These are phyloP conservation scores for Lasiommata megera DNA, from an alignment of 2,888 invertebrate genomes.

Conservation along the genomic window DNA sequence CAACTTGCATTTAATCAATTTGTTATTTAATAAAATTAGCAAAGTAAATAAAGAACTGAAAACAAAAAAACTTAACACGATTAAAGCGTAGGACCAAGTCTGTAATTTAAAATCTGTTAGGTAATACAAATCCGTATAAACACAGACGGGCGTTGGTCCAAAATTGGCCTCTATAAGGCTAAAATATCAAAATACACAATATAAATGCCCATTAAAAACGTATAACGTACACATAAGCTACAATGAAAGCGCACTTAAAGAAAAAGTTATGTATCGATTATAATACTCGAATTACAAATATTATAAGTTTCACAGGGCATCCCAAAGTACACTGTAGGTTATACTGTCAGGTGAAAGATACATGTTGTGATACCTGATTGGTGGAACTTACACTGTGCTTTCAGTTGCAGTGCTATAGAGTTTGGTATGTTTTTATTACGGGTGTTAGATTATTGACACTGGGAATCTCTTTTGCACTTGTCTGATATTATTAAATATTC, in stretches of 20 bases:
- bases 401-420: neutral
- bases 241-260: constrained; percentile 69
- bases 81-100: constrained; percentile 48
- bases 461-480: constrained; percentile 18
- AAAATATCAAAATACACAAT: constrained; percentile 11
- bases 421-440: neutral
- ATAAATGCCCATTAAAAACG: constrained; percentile 29
- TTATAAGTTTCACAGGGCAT: too few relatives aligned
- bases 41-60: constrained; percentile 28
- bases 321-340: too few relatives aligned
- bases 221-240: constrained; percentile 62
- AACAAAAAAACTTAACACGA: constrained; percentile 42
- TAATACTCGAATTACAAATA: neutral
- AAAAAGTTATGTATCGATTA: constrained; percentile 25
- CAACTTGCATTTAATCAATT: constrained; percentile 39
- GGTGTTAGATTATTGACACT: neutral
- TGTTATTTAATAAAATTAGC: constrained; percentile 29
- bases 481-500: neutral
- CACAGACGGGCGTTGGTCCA: constrained; percentile 6
- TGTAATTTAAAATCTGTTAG: neutral
- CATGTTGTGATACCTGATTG: too few relatives aligned
- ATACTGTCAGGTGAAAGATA: too few relatives aligned
- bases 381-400: neutral
- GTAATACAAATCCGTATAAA: neutral
- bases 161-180: constrained; percentile 7